Percentiles rank a stretch among this genome's conserved stretches.
phyloP scores from a whole-genome alignment of 2,888 invertebrate genomes.

The Myathropa florea region DNA sequence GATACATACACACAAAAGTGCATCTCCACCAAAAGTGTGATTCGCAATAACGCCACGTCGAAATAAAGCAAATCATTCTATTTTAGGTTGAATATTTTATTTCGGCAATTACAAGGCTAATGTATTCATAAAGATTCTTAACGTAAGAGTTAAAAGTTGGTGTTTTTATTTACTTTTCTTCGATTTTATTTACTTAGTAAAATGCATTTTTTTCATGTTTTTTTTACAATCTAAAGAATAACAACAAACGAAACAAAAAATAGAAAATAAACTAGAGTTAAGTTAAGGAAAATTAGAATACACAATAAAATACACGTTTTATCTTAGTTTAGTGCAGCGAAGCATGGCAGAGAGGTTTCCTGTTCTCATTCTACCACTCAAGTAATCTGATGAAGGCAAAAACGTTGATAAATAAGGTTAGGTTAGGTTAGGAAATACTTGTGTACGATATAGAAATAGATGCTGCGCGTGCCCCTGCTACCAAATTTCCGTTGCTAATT shows the following conservation, averaged over 20 bases:
- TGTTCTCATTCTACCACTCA: neutral
- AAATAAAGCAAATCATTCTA: neutral
- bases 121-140: conserved; percentile 23
- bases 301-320: conserved; percentile 57
- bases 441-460: conserved; percentile 21
- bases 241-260: conserved; percentile 58
- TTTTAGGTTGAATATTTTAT: conserved; percentile 36
- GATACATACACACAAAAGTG: too few relatives aligned
- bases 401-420: conserved; percentile 12
- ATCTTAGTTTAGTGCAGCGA: conserved; percentile 31
- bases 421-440: conserved; percentile 8
- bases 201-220: conserved; percentile 68
- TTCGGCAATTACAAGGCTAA: conserved; percentile 34
- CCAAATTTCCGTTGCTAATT: conserved; percentile 16
- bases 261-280: conserved; percentile 52
- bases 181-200: conserved; percentile 69
- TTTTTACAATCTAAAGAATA: conserved; percentile 63
- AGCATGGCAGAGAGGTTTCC: neutral
- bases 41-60: neutral
- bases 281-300: conserved; percentile 61
- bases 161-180: conserved; percentile 41
- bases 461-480: conserved; percentile 46
- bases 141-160: conserved; percentile 23
- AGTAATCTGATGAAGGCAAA: conserved; percentile 9
- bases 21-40: too few relatives aligned